A percentile compares a stretch with the other conserved stretches of the same genome.
phyloP scores from a whole-genome alignment of 30 jellyfish, hydroid and myxozoan species.

The Aurelia aurita complex sp. Pacific region DNA sequence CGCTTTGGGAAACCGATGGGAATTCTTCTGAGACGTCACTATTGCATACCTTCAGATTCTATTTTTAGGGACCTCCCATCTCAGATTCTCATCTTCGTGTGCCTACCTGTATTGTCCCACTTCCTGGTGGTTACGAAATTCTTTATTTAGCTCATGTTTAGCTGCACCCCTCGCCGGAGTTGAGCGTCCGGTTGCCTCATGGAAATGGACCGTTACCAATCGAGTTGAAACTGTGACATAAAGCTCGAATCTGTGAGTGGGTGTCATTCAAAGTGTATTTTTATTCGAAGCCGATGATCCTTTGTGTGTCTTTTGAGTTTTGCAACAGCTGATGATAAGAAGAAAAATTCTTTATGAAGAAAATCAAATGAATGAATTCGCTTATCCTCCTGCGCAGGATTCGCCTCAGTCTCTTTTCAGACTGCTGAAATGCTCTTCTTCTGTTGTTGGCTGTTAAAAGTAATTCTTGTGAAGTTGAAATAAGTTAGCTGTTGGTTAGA shows the following conservation, averaged over 20 bases:
- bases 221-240: conserved; percentile 14
- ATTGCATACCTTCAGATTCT: no score
- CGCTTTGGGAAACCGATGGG: no score
- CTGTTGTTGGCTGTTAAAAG: not conserved
- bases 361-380: conserved; percentile 24
- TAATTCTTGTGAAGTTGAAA: not conserved
- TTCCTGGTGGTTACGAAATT: no score
- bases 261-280: conserved; percentile 47
- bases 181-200: no score
- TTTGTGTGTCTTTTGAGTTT: conserved; percentile 47
- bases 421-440: not conserved
- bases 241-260: conserved; percentile 34
- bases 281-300: conserved; percentile 47
- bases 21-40: no score
- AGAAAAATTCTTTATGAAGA: conserved; percentile 45
- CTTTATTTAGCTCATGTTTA: no score
- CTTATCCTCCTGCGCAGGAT: not conserved
- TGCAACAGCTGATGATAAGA: conserved; percentile 61
- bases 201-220: conserved; percentile 27
- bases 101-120: no score
- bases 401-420: not conserved
- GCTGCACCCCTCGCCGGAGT: no score
- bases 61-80: no score
- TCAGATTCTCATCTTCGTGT: no score
- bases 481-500: no score